phyloP scores from a whole-genome alignment of 2,888 invertebrate species.

The Tetranychus piercei region DNA sequence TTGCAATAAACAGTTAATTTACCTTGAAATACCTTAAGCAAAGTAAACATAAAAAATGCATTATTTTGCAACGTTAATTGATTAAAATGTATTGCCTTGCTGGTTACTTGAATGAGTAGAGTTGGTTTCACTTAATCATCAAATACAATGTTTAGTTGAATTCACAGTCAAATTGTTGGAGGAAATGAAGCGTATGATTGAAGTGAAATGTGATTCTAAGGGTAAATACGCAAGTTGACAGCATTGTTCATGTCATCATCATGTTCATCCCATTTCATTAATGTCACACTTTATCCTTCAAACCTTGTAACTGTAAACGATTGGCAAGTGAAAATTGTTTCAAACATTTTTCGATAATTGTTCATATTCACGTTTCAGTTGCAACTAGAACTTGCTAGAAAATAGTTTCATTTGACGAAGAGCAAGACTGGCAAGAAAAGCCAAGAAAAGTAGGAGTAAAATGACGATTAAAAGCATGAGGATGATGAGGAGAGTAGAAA shows the following conservation, averaged over 20 bases:
- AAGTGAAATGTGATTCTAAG: not conserved
- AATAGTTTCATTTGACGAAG: not conserved
- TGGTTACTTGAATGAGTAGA: no score
- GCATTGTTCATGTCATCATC: not conserved
- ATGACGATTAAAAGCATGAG: not conserved
- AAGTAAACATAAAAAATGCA: no score
- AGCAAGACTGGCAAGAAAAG: not conserved
- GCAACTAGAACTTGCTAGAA: no score
- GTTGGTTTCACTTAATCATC: no score
- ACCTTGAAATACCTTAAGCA: no score
- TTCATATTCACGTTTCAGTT: no score
- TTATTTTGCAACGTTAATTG: no score
- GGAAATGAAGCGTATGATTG: not conserved
- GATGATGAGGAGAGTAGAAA: not conserved
- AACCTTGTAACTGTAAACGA: not conserved
- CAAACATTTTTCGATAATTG: not conserved
- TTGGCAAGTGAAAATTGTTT: not conserved
- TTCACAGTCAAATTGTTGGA: not conserved
- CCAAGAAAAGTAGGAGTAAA: conserved; percentile 1
- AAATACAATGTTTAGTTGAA: not conserved
- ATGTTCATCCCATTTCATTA: not conserved
- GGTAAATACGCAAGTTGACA: not conserved
- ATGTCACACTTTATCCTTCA: not conserved
- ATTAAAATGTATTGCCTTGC: no score
- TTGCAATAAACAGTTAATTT: no score